phyloP scores from a whole-genome alignment of 2,797 vertebrate genomes.

The Scarus forsteni region DNA sequence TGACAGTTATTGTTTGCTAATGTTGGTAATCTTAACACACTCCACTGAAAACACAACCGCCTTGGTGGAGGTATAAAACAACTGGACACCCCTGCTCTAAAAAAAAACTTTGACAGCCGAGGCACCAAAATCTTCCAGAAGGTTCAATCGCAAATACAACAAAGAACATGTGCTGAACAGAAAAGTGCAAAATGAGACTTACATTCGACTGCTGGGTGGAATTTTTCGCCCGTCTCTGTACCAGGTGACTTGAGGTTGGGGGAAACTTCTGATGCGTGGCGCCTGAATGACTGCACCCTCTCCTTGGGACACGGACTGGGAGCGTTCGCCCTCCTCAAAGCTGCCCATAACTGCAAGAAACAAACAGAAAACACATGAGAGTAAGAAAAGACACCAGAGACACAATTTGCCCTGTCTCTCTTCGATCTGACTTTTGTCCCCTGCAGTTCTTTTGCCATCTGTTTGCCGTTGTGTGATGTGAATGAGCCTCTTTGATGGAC shows the following conservation, averaged over 20 bases:
- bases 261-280: slow-evolving; percentile 93
- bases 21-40: no score
- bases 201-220: slow-evolving; percentile 97
- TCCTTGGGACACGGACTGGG: slow-evolving; percentile 91
- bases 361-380: background rate
- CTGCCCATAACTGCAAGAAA: slow-evolving; percentile 92
- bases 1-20: no score
- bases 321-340: slow-evolving; percentile 91
- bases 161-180: background rate
- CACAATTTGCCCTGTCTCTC: slow-evolving; percentile 10
- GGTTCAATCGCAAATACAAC: slow-evolving; percentile 16
- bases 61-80: slow-evolving; percentile 5
- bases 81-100: slow-evolving; percentile 9
- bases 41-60: slow-evolving; percentile 23
- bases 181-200: slow-evolving; percentile 67
- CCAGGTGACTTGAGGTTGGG: slow-evolving; percentile 97
- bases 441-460: slow-evolving; percentile 39
- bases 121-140: background rate
- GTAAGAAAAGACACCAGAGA: slow-evolving; percentile 4
- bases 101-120: slow-evolving; percentile 3
- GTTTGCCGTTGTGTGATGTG: slow-evolving; percentile 45
- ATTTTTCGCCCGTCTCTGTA: slow-evolving; percentile 96
- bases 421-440: slow-evolving; percentile 31
- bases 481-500: slow-evolving; percentile 54
- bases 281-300: slow-evolving; percentile 91